phyloP scores from a whole-genome alignment of 1,140 invertebrate genomes.

The Anastrepha ludens region DNA sequence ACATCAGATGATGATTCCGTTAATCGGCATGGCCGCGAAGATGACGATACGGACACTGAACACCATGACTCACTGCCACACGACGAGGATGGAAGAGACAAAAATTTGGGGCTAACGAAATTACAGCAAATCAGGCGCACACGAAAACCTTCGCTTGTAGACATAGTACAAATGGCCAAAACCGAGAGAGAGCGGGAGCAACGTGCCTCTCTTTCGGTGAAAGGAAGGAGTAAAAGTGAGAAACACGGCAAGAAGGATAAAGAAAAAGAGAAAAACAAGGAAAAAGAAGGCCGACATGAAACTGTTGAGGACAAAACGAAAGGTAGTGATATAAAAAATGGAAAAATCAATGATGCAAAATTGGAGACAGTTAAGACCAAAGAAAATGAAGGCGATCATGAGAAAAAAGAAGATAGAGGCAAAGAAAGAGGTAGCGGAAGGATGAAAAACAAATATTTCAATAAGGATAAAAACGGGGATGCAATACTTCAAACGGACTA shows the following conservation, averaged over 20 bases:
- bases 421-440: slow-evolving; percentile 32
- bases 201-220: slow-evolving; percentile 53
- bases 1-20: slow-evolving; percentile 76
- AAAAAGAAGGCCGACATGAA: slow-evolving; percentile 46
- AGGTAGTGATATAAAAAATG: not conserved
- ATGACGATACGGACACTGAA: slow-evolving; percentile 80
- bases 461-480: slow-evolving; percentile 55
- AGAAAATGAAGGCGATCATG: not conserved
- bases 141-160: slow-evolving; percentile 70
- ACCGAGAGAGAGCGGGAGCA: slow-evolving; percentile 65
- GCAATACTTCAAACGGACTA: not conserved
- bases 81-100: slow-evolving; percentile 74
- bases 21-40: slow-evolving; percentile 65
- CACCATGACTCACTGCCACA: slow-evolving; percentile 81
- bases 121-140: slow-evolving; percentile 70
- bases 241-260: slow-evolving; percentile 61
- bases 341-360: not conserved
- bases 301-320: slow-evolving; percentile 58
- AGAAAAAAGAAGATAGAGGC: not conserved
- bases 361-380: not conserved
- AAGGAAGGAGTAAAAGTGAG: slow-evolving; percentile 59
- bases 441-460: not conserved
- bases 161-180: slow-evolving; percentile 72
- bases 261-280: slow-evolving; percentile 63
- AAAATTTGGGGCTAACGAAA: slow-evolving; percentile 66